Evolutionary conservation across 1,140 invertebrate genomes (phyloP).

Genomic region (Penaeus japonicus): DNA sequence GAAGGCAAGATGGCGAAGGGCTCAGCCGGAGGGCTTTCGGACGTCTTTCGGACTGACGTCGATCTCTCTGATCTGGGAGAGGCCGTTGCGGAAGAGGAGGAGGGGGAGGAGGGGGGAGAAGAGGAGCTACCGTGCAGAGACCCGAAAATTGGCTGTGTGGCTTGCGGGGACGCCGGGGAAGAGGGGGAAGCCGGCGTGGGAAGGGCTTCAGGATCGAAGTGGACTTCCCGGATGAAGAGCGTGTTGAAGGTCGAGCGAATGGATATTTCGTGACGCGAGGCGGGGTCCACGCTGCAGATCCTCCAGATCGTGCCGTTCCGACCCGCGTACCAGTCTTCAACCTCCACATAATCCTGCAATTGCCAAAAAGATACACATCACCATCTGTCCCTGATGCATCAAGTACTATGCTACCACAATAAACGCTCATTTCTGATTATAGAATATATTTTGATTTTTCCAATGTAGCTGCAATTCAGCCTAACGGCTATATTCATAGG

Average conservation of each 20-base stretch:
- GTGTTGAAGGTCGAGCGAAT: slow-evolving; percentile 61
- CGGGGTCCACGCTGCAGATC: slow-evolving; percentile 46
- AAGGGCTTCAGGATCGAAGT: not conserved
- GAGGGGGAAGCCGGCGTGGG: not conserved
- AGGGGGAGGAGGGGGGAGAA: not conserved
- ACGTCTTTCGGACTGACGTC: too few species aligned
- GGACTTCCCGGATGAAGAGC: slow-evolving; percentile 60
- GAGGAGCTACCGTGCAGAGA: not conserved
- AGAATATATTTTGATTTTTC: too few species aligned
- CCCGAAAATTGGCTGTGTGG: not conserved
- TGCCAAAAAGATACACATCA: not conserved
- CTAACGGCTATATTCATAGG: too few species aligned
- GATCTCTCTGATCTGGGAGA: too few species aligned
- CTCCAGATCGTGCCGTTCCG: slow-evolving; percentile 47
- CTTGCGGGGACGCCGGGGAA: not conserved
- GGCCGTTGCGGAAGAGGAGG: too few species aligned
- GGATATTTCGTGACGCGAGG: slow-evolving; percentile 49
- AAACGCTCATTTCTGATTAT: too few species aligned
- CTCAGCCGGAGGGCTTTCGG: too few species aligned
- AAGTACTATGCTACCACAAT: too few species aligned
- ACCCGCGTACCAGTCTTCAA: slow-evolving; percentile 56
- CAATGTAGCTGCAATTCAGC: too few species aligned
- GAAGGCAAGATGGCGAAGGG: too few species aligned
- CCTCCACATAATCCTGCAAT: slow-evolving; percentile 56
- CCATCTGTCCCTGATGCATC: not conserved